Base-by-base conservation (phyloP, 2,888 invertebrate genomes). In the Linyphia triangularis region DNA sequence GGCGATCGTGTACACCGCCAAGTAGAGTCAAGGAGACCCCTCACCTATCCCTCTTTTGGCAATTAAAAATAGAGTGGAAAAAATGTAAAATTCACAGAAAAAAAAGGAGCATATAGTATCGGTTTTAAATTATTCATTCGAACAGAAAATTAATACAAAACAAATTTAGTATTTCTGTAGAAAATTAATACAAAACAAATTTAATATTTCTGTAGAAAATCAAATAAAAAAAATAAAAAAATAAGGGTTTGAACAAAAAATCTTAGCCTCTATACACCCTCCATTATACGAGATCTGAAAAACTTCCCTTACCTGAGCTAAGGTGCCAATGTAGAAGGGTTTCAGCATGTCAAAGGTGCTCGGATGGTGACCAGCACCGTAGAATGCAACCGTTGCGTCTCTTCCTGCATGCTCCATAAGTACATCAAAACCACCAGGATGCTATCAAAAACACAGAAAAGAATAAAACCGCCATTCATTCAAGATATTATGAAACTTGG, bases 381-480 rank as follows among this genome's bases (percentile, higher is more conserved):
- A 94, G 93, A 96, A 97, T 0, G 97, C 96, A 1, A 96, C 94
- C 26, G 96, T 97, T 0, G 96, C 97, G 92, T 97, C 97, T 10
- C 96, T 94, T 0, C 97, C 97, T 0, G 96, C 97, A 92, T 96
- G 95, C 91, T 97, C 97, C 91, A 96, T 92, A 91, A 97, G 94
- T 24, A 97, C 94, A 90, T 97, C 97, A 9, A 94, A 94, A 4
- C 97, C 97, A 78, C 97, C 97, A 0, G 97, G 97, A 93, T 97
- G 97, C 95, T 96, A 26, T 24, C 26, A 24, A 13, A 10, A 40
- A 7, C 40, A 40, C 6, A 59, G 40, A 40, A 16, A 40, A 40
- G 3, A 40, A 40, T 0, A 40, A 2, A 16, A 40, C 37, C n/a
- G n/a, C n/a, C n/a, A n/a, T n/a, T n/a, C n/a, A n/a, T n/a, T n/a